These are phyloP conservation scores for Balaeniceps rex DNA, from an alignment of 2,113 vertebrate genomes.

Conservation along the genomic window DNA sequence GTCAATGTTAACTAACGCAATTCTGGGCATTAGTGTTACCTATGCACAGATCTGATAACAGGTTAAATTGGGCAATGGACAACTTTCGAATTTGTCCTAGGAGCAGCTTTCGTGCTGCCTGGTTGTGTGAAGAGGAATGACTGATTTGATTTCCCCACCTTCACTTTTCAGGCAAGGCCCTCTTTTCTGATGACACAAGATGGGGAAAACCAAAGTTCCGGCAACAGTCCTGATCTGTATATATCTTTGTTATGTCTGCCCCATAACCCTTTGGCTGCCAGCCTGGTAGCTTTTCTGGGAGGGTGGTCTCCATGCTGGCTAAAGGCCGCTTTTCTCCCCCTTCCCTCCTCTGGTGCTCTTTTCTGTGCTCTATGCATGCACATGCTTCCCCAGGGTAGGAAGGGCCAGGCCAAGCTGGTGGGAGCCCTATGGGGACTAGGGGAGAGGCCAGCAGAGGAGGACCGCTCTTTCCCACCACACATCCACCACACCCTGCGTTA, in stretches of 20 bases:
- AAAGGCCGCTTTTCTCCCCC: not conserved
- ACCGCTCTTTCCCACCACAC: not conserved
- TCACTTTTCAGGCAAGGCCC: not conserved
- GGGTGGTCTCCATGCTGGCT: not conserved
- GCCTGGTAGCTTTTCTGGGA: not conserved
- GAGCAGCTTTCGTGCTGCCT: not conserved
- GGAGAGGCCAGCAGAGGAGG: not conserved
- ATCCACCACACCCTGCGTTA: accelerated
- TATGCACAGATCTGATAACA: not conserved
- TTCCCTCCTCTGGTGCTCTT: not conserved
- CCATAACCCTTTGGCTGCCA: not conserved
- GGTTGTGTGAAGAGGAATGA: not conserved
- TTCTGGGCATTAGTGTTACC: not conserved
- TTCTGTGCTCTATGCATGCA: not conserved
- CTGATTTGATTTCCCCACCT: not conserved
- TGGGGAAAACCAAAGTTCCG: not conserved
- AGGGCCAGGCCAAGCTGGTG: not conserved
- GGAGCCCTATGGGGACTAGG: not conserved
- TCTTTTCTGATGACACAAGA: not conserved
- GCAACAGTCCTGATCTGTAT: not conserved
- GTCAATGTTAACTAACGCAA: not conserved
- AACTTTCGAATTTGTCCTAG: not conserved
- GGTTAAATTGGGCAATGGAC: not conserved
- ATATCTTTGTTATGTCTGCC: not conserved
- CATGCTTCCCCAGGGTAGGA: no score